Evolutionary conservation across 2,888 invertebrate genomes (phyloP).

Genomic region (Callimorpha dominula): DNA sequence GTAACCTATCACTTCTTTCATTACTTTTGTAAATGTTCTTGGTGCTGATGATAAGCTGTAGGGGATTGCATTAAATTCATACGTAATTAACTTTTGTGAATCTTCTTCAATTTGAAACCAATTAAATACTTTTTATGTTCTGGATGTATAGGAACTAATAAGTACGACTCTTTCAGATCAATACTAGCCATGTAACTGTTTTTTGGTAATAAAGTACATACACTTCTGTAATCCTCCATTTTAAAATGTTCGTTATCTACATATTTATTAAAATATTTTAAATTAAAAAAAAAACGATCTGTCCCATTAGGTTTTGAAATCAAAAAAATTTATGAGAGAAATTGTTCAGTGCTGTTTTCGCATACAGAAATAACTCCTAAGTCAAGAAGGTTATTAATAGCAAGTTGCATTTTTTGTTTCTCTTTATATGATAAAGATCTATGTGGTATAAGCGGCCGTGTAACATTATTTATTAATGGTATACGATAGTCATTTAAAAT

Average conservation of each 20-base stretch:
- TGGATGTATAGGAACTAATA: too few relatives aligned
- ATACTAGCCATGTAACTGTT: background rate
- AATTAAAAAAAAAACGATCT: background rate
- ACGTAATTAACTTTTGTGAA: background rate
- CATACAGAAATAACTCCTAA: background rate
- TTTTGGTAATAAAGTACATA: too few relatives aligned
- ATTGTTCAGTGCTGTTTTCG: too few relatives aligned
- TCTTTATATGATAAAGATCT: too few relatives aligned
- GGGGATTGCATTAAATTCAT: slow-evolving; percentile 10
- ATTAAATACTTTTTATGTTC: too few relatives aligned
- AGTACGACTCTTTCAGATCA: too few relatives aligned
- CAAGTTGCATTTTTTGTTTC: too few relatives aligned
- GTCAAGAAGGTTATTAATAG: background rate
- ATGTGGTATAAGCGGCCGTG: too few relatives aligned
- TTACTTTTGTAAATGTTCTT: too few relatives aligned
- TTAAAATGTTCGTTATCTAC: background rate
- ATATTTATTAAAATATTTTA: slow-evolving; percentile 1
- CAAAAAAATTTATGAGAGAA: background rate
- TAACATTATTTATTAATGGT: background rate
- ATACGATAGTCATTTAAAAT: background rate
- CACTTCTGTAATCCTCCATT: background rate
- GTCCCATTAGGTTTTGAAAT: background rate
- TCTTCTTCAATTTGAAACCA: background rate
- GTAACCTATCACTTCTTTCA: too few relatives aligned
- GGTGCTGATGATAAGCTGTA: slow-evolving; percentile 27